Base-by-base conservation (phyloP, 2,797 vertebrate genomes). In the Sebastes diploproa region DNA sequence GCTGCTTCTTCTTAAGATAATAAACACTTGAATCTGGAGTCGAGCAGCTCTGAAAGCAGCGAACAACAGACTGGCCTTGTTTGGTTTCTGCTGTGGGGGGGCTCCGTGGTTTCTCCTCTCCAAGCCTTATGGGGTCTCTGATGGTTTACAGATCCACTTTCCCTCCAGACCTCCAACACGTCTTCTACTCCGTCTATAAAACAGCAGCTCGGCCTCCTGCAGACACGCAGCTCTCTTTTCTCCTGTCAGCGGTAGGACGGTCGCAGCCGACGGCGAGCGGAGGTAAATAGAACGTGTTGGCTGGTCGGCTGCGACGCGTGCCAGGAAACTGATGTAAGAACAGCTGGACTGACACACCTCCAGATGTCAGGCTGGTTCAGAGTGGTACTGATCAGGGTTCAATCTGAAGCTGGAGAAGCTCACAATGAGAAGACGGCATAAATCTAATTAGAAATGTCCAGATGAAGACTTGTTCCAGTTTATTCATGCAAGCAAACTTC, bases 241-340 rank as follows among this genome's bases (percentile, higher is more conserved):
- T 55, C 4, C 38, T 22, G 38, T 61, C 8, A 20, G 61, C 7
- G 14, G 34, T 65, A 36, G 25, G 38, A 67, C 4, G 25, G 38
- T 75, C 8, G 10, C 6, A 42, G 73, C 46, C 2, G 14, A 4
- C 4, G 7, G 4, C 6, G 42, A 68, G 27, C 10, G 22, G 23
- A 62, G 54, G 69, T 10, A 52, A 52, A n/a, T 52, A 10, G 11
- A 6, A 59, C 50, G 67, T 30, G 27, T 12, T 50, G 27, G 46
- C 55, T 72, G 72, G 59, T 72, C 42, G 54, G 54, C 75, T 4
- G 55, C 3, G 8, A 54, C n/a, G 36, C n/a, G 46, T 46, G 81
- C 72, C 82, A 82, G 80, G 64, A 87, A 75, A 71, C 69, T 78
- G 32, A 77, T 65, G 64, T 72, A 59, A 73, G 27, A 77, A 10